These are phyloP conservation scores for Anthopleura sola DNA, from an alignment of 64 coral and sea anemone species.

Conservation along the genomic window DNA sequence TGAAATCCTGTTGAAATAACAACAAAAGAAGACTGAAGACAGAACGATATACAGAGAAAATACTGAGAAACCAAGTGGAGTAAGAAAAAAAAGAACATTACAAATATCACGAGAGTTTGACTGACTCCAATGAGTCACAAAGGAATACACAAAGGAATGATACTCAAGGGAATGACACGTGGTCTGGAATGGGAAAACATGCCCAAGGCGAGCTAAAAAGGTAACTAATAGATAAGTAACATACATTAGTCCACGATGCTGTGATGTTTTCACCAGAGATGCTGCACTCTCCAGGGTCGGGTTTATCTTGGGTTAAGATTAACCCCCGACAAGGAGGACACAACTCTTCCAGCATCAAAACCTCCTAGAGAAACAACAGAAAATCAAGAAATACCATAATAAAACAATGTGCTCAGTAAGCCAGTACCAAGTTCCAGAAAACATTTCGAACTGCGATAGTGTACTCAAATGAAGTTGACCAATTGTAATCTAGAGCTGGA, in stretches of 20 bases:
- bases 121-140: too few relatives aligned
- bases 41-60: not conserved
- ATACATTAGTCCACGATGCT: not conserved
- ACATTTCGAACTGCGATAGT: too few relatives aligned
- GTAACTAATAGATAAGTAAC: not conserved
- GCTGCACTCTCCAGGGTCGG: not conserved
- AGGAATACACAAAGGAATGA: too few relatives aligned
- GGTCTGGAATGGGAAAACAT: not conserved
- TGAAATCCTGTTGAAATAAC: not conserved
- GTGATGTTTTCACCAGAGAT: constrained; percentile 7
- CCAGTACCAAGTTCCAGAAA: too few relatives aligned
- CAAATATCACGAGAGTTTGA: too few relatives aligned
- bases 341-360: constrained; percentile 26
- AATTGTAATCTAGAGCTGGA: too few relatives aligned
- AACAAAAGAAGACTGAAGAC: not conserved
- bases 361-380: not conserved
- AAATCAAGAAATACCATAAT: not conserved
- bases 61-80: too few relatives aligned
- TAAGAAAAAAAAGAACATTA: too few relatives aligned
- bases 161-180: not conserved
- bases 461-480: too few relatives aligned
- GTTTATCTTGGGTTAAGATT: not conserved
- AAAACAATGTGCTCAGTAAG: not conserved
- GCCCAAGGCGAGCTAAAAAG: too few relatives aligned
- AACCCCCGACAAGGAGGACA: constrained; percentile 13